Percentiles rank a stretch among this genome's conserved stretches.
These are phyloP conservation scores for Antennarius striatus DNA, from an alignment of 2,113 vertebrate genomes.

Conservation along the genomic window DNA sequence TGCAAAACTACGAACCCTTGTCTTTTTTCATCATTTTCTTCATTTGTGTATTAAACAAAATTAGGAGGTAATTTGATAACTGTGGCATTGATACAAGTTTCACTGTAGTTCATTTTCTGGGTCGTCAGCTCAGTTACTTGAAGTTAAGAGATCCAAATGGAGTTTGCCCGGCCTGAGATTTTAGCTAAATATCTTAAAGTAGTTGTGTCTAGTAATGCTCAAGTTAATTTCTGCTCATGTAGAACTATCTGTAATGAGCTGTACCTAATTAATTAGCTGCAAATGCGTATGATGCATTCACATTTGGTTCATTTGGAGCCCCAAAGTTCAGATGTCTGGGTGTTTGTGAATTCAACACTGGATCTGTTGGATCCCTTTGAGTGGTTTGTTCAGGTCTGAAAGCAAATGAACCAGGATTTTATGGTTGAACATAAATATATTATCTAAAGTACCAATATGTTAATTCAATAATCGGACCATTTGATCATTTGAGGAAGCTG, in stretches of 20 bases:
- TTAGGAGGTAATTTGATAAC: neutral
- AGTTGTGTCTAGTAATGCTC: neutral
- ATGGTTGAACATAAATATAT: no score
- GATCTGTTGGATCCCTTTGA: no score
- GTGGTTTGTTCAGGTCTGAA: no score
- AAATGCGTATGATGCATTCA: neutral
- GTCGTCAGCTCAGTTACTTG: neutral
- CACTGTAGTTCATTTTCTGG: neutral
- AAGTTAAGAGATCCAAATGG: neutral
- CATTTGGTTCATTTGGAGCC: no score
- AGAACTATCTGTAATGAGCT: neutral
- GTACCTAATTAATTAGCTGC: neutral
- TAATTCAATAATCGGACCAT: no score
- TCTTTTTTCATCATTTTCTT: neutral
- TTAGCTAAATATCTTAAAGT: neutral
- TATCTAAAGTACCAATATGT: no score
- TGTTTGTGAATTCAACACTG: no score
- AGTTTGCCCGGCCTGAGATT: no score
- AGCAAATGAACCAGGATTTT: no score
- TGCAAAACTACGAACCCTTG: constrained; percentile 2
- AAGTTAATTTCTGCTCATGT: neutral
- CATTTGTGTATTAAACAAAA: neutral
- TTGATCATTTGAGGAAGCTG: no score
- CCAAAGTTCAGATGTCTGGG: no score
- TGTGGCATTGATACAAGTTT: neutral